These are phyloP conservation scores for Perdita meconis DNA, from an alignment of 2,888 invertebrate genomes.

Conservation along the genomic window DNA sequence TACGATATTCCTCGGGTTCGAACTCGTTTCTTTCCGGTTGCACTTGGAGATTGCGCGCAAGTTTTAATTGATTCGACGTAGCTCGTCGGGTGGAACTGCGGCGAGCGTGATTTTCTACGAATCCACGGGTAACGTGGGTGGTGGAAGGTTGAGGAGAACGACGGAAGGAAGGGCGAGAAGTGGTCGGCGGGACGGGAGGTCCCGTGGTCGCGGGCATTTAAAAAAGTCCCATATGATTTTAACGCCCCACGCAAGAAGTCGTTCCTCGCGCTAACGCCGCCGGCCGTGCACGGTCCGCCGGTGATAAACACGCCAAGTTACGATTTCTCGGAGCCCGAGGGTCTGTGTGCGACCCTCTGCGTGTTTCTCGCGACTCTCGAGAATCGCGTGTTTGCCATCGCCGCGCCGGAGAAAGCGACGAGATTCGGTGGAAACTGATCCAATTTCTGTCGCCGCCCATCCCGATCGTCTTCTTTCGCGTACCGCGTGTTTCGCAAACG, in stretches of 20 bases:
- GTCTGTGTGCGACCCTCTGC: slow-evolving; percentile 28
- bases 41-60: too few relatives aligned
- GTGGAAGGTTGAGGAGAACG: slow-evolving; percentile 49
- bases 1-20: too few relatives aligned
- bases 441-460: slow-evolving; percentile 10
- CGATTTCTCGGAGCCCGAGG: slow-evolving; percentile 82
- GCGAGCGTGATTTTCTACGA: slow-evolving; percentile 71
- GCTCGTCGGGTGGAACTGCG: too few relatives aligned
- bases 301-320: slow-evolving; percentile 84
- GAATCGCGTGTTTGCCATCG: slow-evolving; percentile 36
- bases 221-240: slow-evolving; percentile 81
- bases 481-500: too few relatives aligned
- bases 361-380: slow-evolving; percentile 38
- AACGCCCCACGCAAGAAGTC: slow-evolving; percentile 82
- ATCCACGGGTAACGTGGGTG: slow-evolving; percentile 72
- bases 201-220: slow-evolving; percentile 67
- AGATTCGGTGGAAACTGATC: slow-evolving; percentile 43
- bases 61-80: too few relatives aligned
- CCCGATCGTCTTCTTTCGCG: too few relatives aligned
- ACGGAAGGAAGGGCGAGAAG: slow-evolving; percentile 45
- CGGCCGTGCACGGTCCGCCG: slow-evolving; percentile 73
- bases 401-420: slow-evolving; percentile 39
- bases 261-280: slow-evolving; percentile 80
- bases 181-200: slow-evolving; percentile 61
- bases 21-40: too few relatives aligned